Evolutionary conservation across 2,113 vertebrate genomes (phyloP).

Genomic region (Erythrolamprus reginae): DNA sequence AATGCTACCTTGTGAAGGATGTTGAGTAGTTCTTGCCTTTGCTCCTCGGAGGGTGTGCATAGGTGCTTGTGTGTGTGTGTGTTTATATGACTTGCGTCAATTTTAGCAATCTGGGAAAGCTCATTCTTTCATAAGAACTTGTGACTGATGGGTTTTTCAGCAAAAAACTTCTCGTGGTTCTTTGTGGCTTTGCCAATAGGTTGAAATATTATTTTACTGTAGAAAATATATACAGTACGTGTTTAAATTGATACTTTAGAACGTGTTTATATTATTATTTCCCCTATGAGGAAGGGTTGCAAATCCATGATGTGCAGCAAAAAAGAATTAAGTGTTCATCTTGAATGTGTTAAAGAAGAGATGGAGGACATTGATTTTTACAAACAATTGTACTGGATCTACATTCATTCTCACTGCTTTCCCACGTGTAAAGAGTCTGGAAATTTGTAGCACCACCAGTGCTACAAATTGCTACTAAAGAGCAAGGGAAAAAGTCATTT

Average conservation of each 20-base stretch:
- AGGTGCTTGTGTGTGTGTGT: background rate
- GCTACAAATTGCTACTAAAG: background rate
- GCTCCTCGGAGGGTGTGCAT: background rate
- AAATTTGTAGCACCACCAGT: background rate
- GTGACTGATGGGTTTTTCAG: slow-evolving; percentile 12
- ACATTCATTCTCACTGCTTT: background rate
- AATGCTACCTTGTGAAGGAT: slow-evolving; percentile 40
- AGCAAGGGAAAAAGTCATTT: background rate
- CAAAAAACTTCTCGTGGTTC: background rate
- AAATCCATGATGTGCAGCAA: background rate
- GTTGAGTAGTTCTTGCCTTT: slow-evolving; percentile 6
- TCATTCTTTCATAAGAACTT: slow-evolving; percentile 26
- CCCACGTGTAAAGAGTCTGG: background rate
- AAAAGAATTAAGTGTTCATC: background rate
- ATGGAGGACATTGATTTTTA: background rate
- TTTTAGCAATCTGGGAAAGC: slow-evolving; percentile 38
- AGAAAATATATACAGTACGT: background rate
- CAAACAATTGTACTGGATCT: background rate
- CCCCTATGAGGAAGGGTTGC: background rate
- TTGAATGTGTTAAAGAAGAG: background rate
- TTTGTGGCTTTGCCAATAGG: background rate
- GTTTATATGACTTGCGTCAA: background rate
- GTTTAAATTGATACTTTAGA: background rate
- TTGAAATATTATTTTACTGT: background rate
- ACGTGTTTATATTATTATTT: background rate